Evolutionary conservation across 2,888 invertebrate genomes (phyloP).

Genomic region (Oxyteleia sp.): DNA sequence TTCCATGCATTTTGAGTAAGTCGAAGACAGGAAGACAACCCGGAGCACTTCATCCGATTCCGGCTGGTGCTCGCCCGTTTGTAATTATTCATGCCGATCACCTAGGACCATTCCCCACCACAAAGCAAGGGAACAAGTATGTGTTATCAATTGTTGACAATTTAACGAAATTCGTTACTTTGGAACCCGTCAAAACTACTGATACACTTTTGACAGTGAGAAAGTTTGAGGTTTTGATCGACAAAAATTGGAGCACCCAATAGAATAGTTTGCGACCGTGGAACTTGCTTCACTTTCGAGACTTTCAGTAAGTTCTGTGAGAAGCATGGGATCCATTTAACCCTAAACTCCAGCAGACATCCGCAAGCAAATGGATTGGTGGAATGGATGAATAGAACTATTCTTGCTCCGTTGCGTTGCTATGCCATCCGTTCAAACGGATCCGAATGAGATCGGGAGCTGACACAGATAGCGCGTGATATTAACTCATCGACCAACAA

Average conservation of each 20-base stretch:
- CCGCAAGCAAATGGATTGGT: constrained; percentile 17
- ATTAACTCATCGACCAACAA: constrained; percentile 37
- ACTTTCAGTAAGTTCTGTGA: no score
- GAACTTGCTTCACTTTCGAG: constrained; percentile 64
- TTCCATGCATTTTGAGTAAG: constrained; percentile 10
- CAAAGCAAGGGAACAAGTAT: constrained; percentile 63
- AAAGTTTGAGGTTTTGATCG: constrained; percentile 61
- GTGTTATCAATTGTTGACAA: constrained; percentile 74
- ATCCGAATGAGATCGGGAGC: background rate
- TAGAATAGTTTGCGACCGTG: constrained; percentile 74
- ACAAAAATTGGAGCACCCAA: constrained; percentile 67
- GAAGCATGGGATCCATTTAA: no score
- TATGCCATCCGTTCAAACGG: background rate
- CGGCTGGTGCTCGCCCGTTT: constrained; percentile 1
- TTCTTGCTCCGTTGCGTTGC: constrained; percentile 4
- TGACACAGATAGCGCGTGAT: constrained; percentile 1
- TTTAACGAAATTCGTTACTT: no score
- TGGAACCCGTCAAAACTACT: constrained; percentile 66
- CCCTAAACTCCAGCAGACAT: constrained; percentile 13
- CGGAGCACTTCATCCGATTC: constrained; percentile 15
- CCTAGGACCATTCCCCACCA: constrained; percentile 72
- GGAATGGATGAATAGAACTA: constrained; percentile 6
- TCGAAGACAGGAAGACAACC: constrained; percentile 3
- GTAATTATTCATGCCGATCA: constrained; percentile 65
- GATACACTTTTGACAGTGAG: constrained; percentile 28